phyloP scores from a whole-genome alignment of 2,888 invertebrate species.

The Cepaea hortensis region DNA sequence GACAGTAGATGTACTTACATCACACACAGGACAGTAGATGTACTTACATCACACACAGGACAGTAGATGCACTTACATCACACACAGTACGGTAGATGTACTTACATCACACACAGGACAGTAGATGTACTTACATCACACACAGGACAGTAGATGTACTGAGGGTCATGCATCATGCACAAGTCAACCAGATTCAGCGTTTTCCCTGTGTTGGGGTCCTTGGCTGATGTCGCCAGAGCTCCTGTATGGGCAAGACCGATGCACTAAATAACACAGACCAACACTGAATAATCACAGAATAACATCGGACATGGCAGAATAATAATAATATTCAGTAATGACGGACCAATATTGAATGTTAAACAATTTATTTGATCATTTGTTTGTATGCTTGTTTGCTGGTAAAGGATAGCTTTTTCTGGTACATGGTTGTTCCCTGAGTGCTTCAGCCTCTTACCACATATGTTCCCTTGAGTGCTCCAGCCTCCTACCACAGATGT shows the following conservation, averaged over 20 bases:
- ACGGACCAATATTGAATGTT: too few species aligned
- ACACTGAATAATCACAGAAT: not conserved
- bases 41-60: not conserved
- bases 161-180: slow-evolving; percentile 55
- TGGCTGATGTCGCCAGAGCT: slow-evolving; percentile 54
- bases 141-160: slow-evolving; percentile 60
- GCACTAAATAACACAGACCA: not conserved
- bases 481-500: too few species aligned
- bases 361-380: too few species aligned
- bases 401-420: too few species aligned
- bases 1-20: too few species aligned
- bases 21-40: not conserved
- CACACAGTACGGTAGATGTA: not conserved
- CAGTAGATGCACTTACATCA: not conserved
- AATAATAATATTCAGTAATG: too few species aligned
- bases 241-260: slow-evolving; percentile 53
- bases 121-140: slow-evolving; percentile 65
- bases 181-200: slow-evolving; percentile 64
- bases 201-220: slow-evolving; percentile 58
- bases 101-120: too few species aligned
- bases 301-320: not conserved
- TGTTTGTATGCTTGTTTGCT: too few species aligned
- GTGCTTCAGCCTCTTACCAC: too few species aligned
- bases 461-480: too few species aligned
- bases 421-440: too few species aligned